These are phyloP conservation scores for Aplysina aerophoba DNA, from an alignment of 37 sponge, comb jelly and placozoan species.

Conservation along the genomic window DNA sequence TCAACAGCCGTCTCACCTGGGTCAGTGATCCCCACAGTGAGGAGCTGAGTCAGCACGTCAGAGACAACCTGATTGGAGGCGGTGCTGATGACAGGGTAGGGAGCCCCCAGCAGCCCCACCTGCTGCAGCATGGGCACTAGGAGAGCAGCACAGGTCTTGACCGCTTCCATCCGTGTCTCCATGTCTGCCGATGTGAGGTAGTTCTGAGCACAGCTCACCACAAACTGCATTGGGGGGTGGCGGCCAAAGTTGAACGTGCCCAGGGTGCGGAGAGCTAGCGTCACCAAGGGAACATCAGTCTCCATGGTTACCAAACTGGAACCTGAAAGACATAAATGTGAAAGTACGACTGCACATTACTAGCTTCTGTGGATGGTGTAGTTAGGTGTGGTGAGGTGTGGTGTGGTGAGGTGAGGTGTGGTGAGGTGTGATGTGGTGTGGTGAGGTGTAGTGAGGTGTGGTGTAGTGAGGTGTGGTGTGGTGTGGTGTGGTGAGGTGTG, in stretches of 20 bases:
- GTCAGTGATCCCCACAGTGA: conserved; percentile 88
- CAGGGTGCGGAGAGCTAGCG: conserved; percentile 82
- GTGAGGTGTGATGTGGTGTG: background rate
- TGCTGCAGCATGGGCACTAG: conserved; percentile 76
- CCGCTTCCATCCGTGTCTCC: conserved; percentile 76
- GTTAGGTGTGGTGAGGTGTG: background rate
- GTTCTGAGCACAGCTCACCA: conserved; percentile 77
- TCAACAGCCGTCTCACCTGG: conserved; percentile 43
- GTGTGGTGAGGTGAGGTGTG: conserved; percentile 7
- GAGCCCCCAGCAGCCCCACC: conserved; percentile 25
- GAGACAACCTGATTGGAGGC: conserved; percentile 66
- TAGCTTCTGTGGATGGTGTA: too few relatives aligned
- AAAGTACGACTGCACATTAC: too few relatives aligned
- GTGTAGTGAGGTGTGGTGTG: too few relatives aligned
- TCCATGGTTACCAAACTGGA: conserved; percentile 14
- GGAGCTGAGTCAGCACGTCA: conserved; percentile 82
- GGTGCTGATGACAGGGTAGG: conserved; percentile 30
- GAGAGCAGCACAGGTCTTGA: conserved; percentile 79
- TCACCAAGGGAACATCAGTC: conserved; percentile 58
- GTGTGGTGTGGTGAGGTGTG: too few relatives aligned
- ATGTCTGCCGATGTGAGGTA: conserved; percentile 72
- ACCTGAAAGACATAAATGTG: too few relatives aligned
- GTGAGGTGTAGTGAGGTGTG: background rate
- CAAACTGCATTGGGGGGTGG: conserved; percentile 78
- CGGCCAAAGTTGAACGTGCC: conserved; percentile 84